Base-by-base conservation (phyloP, 2,888 invertebrate genomes). In the Lasioglossum lativentre region DNA sequence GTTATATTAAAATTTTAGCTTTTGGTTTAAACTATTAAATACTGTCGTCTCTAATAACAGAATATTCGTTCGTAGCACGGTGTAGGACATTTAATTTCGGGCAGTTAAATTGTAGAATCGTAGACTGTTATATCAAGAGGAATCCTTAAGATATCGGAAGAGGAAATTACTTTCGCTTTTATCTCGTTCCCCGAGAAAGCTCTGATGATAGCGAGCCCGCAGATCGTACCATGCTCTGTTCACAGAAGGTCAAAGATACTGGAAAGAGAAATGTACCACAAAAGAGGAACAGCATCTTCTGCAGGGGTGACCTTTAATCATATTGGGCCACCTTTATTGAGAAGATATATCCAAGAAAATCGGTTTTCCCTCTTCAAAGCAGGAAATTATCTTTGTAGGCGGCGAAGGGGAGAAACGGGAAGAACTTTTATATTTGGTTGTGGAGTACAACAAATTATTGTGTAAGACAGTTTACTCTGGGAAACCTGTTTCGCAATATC, bases 301-400 rank as follows among this genome's bases (percentile, higher is more conserved):
- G 77, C 81, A 81, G 52, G 76, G 76, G 75, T 80, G 76, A 83
- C 88, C 87, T 90, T 88, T 90, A 88, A 90, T 90, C 85, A 88
- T 88, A 87, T 90, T 90, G 88, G 81, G 72, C 79, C 83, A 75
- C 73, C 78, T 78, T 78, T 80, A 77, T 80, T 76, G 47, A 59
- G 38, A 45, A 19, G 38, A 45, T 56, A 74, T 78, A 80, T 73
- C 40, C 34, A 59, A 70, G 74, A 77, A 85, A 82, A 78, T 80
- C 76, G 38, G 40, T 82, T 75, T 80, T 47, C 73, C 40, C 34
- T 19, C 19, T 47, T 34, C 59, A 52, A 73, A 73, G 68, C 66
- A 19, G 76, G n/a, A 38, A 27, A n/a, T 68, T 30, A 59, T 59
- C 75, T 23, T 66, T 52, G 75, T 47, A 38, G 73, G 47, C 59